Conservation (phyloP, 2,797 vertebrate species). For the Halcyon leucocephala region DNA sequence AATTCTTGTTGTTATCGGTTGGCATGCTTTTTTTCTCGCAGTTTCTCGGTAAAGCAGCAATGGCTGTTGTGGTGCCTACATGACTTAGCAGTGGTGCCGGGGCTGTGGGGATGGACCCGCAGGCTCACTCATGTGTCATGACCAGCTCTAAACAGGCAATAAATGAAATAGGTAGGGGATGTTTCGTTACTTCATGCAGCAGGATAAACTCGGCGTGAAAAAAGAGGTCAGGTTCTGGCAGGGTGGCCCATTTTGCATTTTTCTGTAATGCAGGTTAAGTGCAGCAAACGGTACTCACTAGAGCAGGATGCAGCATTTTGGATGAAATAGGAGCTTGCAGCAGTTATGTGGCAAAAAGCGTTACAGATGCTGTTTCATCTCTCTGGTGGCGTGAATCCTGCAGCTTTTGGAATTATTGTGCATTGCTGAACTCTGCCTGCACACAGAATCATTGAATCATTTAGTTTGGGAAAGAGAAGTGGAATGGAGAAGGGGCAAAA, state of each 20-base stretch:
- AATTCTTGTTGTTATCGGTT: fast-evolving
- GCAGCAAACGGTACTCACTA: not conserved
- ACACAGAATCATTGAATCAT: not conserved
- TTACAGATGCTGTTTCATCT: slow-evolving; percentile 36
- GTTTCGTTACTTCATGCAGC: not conserved
- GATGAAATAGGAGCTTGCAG: slow-evolving; percentile 17
- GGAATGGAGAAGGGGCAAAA: not conserved
- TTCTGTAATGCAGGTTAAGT: slow-evolving; percentile 12
- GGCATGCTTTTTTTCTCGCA: fast-evolving
- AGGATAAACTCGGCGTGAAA: not conserved
- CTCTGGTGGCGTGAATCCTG: not conserved
- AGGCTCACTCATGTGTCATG: not conserved
- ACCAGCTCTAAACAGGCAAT: not conserved
- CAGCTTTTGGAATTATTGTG: not conserved
- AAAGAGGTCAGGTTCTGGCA: not conserved
- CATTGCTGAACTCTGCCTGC: not conserved
- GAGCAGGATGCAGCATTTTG: slow-evolving; percentile 29
- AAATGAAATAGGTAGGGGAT: not conserved
- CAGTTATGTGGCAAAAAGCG: not conserved
- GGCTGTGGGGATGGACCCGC: not conserved
- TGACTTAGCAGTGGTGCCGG: slow-evolving; percentile 38
- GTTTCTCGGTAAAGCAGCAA: not conserved
- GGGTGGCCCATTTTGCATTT: not conserved
- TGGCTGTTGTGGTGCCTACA: not conserved
- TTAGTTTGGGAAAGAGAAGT: not conserved